Evolutionary conservation across 2,888 invertebrate genomes (phyloP).

Genomic region (Hybos culiciformis): DNA sequence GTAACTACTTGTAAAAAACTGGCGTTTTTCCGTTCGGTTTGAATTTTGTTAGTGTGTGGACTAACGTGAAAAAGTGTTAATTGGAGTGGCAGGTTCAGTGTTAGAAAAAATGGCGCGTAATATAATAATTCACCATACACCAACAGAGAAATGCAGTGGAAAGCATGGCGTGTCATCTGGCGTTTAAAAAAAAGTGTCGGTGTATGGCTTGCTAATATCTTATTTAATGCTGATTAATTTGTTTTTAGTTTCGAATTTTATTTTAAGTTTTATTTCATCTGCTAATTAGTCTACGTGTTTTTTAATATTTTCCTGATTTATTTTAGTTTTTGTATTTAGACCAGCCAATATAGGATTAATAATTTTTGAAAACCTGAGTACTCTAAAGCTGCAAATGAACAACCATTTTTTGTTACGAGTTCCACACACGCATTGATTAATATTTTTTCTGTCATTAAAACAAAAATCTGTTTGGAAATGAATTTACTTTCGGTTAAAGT

Average conservation of each 20-base stretch:
- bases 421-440: conserved; percentile 6
- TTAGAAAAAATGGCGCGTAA: too few relatives aligned
- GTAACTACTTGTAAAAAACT: too few relatives aligned
- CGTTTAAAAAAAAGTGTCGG: too few relatives aligned
- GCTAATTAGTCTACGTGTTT: background rate
- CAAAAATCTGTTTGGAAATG: background rate
- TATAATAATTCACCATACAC: too few relatives aligned
- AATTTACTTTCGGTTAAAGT: background rate
- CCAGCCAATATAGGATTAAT: conserved; percentile 3
- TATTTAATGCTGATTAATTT: background rate
- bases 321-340: conserved; percentile 2
- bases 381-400: conserved; percentile 7
- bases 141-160: too few relatives aligned
- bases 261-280: background rate
- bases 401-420: conserved; percentile 9
- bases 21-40: too few relatives aligned
- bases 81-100: too few relatives aligned
- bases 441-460: background rate
- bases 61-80: too few relatives aligned
- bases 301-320: conserved; percentile 1
- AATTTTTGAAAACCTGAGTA: conserved; percentile 8
- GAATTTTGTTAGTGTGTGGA: too few relatives aligned
- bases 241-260: conserved; percentile 1
- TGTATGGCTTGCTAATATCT: too few relatives aligned
- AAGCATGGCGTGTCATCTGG: too few relatives aligned